Evolutionary conservation across 2,113 vertebrate species (phyloP).

Genomic region (Nesogale talazaci): DNA sequence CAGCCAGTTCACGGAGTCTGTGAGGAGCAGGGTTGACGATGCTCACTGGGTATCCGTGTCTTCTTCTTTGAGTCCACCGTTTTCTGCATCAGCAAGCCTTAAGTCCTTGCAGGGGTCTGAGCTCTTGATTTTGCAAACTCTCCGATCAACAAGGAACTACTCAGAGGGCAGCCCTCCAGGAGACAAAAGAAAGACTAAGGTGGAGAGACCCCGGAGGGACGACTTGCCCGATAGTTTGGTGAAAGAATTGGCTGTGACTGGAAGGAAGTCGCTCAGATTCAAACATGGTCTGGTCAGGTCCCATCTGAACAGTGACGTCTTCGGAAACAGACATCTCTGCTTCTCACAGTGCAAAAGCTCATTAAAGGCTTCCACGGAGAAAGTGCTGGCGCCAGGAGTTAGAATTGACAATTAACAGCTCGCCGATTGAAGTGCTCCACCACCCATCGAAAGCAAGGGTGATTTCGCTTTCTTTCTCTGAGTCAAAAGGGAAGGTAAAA

Average conservation of each 20-base stretch:
- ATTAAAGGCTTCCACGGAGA: conserved; percentile 44
- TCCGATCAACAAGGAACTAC: neutral
- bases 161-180: neutral
- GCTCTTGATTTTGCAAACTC: neutral
- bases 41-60: neutral
- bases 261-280: conserved; percentile 56
- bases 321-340: neutral
- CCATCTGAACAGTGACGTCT: conserved; percentile 19
- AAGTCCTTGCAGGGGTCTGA: neutral
- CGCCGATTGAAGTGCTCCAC: conserved; percentile 57
- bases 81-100: neutral
- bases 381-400: conserved; percentile 26
- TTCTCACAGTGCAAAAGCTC: neutral
- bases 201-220: neutral
- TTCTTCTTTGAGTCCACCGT: neutral
- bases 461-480: conserved; percentile 56
- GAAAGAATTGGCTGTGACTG: conserved; percentile 12
- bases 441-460: conserved; percentile 69
- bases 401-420: conserved; percentile 74
- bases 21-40: neutral
- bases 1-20: neutral
- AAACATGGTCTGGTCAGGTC: neutral
- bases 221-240: neutral
- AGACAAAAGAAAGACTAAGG: neutral
- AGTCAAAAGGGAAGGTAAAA: conserved; percentile 80